A percentile compares a stretch with the other conserved stretches of the same genome.
These are phyloP conservation scores for Oscheius sp. DNA, from an alignment of 2,888 invertebrate species.

Conservation along the genomic window DNA sequence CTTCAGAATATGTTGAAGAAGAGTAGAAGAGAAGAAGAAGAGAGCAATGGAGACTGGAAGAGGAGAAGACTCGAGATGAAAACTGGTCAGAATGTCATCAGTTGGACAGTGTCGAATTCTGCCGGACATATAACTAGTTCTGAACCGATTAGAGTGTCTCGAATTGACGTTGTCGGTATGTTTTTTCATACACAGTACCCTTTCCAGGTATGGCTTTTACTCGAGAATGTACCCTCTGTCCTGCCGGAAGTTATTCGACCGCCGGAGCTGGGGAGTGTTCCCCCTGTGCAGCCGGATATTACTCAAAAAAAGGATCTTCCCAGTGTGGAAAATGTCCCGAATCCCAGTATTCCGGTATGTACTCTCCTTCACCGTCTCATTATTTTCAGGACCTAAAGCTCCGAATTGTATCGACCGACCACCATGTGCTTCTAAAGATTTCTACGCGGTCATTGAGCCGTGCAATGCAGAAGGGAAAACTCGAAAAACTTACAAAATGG, in stretches of 20 bases:
- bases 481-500: conserved; percentile 73
- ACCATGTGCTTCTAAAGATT: conserved; percentile 74
- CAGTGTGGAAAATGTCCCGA: conserved; percentile 71
- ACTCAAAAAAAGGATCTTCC: conserved; percentile 72
- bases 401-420: conserved; percentile 72
- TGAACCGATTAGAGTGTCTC: conserved; percentile 63
- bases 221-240: conserved; percentile 73
- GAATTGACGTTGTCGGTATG: conserved; percentile 62
- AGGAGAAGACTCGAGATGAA: conserved; percentile 68
- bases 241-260: conserved; percentile 73
- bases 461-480: conserved; percentile 70
- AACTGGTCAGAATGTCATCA: conserved; percentile 31
- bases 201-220: conserved; percentile 75
- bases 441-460: conserved; percentile 73
- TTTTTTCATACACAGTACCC: not conserved
- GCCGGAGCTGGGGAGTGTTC: conserved; percentile 71
- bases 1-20: conserved; percentile 12
- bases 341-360: conserved; percentile 65
- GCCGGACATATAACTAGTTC: conserved; percentile 37
- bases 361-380: not conserved
- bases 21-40: conserved; percentile 31
- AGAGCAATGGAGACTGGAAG: conserved; percentile 53
- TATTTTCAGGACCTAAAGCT: conserved; percentile 72
- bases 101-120: conserved; percentile 74
- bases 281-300: conserved; percentile 74